Base-by-base conservation (phyloP, 1,140 invertebrate species). In the Mamestra configurata region DNA sequence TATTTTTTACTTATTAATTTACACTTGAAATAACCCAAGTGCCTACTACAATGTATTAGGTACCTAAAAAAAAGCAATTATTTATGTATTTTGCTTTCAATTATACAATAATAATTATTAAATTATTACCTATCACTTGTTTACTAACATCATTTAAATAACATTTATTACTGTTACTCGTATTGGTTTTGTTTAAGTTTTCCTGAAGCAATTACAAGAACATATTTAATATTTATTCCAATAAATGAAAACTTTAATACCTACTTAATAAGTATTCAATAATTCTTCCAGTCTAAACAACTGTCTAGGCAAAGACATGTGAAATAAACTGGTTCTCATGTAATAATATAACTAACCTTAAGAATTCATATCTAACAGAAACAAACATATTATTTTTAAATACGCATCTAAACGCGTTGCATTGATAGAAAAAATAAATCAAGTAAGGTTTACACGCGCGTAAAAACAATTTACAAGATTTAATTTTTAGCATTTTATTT, bases 171-270 rank as follows among this genome's bases (percentile, higher is more conserved):
- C 1, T 55, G 24, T 2, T 24, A 24, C 8, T 0, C 20, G 18
- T 53, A 6, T 53, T 22, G n/a, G 53, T 55, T 55, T 64, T 61
- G 31, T 31, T 61, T 37, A 4, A 61, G 27, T 18, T 61, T 61
- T 64, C 59, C 59, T 64, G 59, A 64, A 64, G 59, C 35, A 37
- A 64, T 35, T 37, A 31, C 24, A n/a, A 13, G 0, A 2, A 3
- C 5, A 31, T 31, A 31, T 31, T 31, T 31, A 31, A 31, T 31
- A 31, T 31, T 31, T 3, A 31, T 31, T 31, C 1, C 27, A 31
- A 31, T 1, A 31, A 31, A 31, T 31, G 27, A 5, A 31, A n/a
- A n/a, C n/a, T n/a, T n/a, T n/a, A n/a, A 31, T 31, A 31, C 27
- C 27, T 31, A 31, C 27, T 31, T 31, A 31, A 31, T 31, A 31